These are phyloP conservation scores for Ctenopoma multispine DNA, from an alignment of 2,797 vertebrate genomes.

Conservation along the genomic window DNA sequence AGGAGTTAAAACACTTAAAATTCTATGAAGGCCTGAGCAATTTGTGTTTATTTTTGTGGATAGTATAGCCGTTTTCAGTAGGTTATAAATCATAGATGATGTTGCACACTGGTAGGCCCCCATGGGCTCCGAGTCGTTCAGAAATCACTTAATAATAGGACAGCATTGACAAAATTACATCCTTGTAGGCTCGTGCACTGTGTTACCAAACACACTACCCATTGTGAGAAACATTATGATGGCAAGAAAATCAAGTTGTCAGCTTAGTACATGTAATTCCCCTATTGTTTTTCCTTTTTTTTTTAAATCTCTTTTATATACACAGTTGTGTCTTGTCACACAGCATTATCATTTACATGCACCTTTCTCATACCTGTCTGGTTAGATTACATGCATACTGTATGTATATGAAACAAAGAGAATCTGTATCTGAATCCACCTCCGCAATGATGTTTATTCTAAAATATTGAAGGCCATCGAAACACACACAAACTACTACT, in stretches of 20 bases:
- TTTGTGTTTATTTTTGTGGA: conserved; percentile 12
- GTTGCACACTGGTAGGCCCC: conserved; percentile 1
- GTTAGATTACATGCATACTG: conserved; percentile 34
- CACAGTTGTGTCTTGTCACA: conserved; percentile 20
- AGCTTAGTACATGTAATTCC: conserved; percentile 19
- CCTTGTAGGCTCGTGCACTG: neutral
- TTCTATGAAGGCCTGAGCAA: conserved; percentile 3
- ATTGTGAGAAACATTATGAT: conserved; percentile 26
- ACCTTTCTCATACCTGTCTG: conserved; percentile 17
- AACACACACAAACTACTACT: conserved; percentile 26
- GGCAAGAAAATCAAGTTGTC: conserved; percentile 33
- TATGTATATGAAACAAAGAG: too few species aligned
- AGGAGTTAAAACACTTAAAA: neutral
- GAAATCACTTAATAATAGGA: conserved; percentile 37
- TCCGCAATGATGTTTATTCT: conserved; percentile 17
- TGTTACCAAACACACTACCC: conserved; percentile 17
- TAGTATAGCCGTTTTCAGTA: conserved; percentile 10
- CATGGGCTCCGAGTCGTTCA: conserved; percentile 18
- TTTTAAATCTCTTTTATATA: conserved; percentile 28
- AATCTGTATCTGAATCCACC: conserved; percentile 3
- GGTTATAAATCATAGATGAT: conserved; percentile 45
- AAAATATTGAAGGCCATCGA: conserved; percentile 32
- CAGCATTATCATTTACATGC: conserved; percentile 21
- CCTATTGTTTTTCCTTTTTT: conserved; percentile 16
- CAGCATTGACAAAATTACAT: neutral